phyloP scores from a whole-genome alignment of 2,888 invertebrate genomes.

The Drosophila silvestris region DNA sequence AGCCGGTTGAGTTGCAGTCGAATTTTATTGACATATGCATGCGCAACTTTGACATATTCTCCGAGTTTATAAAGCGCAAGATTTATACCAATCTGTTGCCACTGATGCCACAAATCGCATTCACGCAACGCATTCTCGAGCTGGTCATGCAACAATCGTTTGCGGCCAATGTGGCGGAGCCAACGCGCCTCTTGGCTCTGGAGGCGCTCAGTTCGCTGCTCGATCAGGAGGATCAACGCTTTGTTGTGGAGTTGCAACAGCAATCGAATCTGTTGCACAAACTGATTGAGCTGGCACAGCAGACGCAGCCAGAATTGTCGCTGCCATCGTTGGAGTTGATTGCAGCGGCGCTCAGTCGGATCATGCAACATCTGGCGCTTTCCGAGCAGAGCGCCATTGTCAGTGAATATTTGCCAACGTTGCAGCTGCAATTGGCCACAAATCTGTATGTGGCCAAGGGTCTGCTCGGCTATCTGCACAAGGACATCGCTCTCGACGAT shows the following conservation, averaged over 20 bases:
- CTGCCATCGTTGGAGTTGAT: slow-evolving; percentile 83
- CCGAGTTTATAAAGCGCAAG: slow-evolving; percentile 79
- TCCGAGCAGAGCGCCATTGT: slow-evolving; percentile 86
- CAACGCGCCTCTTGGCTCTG: slow-evolving; percentile 75
- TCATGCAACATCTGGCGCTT: slow-evolving; percentile 84
- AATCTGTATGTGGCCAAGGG: slow-evolving; percentile 84
- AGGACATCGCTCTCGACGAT: slow-evolving; percentile 80
- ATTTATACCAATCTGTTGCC: slow-evolving; percentile 78
- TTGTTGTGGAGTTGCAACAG: slow-evolving; percentile 85
- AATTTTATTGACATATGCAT: slow-evolving; percentile 79
- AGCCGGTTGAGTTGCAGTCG: slow-evolving; percentile 81
- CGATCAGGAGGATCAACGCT: slow-evolving; percentile 68
- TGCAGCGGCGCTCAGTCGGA: slow-evolving; percentile 85
- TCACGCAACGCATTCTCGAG: slow-evolving; percentile 76
- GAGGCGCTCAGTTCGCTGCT: slow-evolving; percentile 78
- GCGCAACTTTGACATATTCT: slow-evolving; percentile 72
- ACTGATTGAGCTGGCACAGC: slow-evolving; percentile 81
- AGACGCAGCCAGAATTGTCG: slow-evolving; percentile 38
- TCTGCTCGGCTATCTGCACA: slow-evolving; percentile 82
- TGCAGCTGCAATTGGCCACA: slow-evolving; percentile 75
- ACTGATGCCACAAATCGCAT: slow-evolving; percentile 79
- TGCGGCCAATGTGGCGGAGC: slow-evolving; percentile 45
- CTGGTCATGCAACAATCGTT: slow-evolving; percentile 78
- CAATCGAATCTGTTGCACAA: slow-evolving; percentile 85
- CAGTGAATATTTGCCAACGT: slow-evolving; percentile 83